Evolutionary conservation across 2,113 vertebrate species (phyloP), one percentile per base, ranked within the genome.

Genomic region (Solea senegalensis): DNA sequence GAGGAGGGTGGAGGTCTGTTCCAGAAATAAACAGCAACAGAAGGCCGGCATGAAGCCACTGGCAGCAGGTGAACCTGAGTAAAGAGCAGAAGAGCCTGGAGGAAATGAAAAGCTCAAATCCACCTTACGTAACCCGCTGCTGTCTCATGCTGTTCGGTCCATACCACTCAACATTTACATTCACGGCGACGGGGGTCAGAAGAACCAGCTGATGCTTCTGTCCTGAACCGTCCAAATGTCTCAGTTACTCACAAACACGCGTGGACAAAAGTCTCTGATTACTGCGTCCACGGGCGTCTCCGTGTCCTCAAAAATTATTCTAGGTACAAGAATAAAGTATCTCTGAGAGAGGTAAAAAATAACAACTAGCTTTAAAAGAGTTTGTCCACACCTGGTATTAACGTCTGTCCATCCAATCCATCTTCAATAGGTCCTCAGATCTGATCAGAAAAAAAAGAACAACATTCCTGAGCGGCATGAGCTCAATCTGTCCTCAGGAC

Each of bases 11-110:
- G 80, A 76, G 83, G 81, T 66, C 39, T 44, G 76, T 13, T 82
- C 85, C 51, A 74, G 74, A 87, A 89, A 86, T 86, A 89, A 82
- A 82, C 83, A 81, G 14, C 65, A 74, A 87, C 88, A 89, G 88
- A 89, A 82, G 88, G 88, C 84, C 81, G 87, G 88, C 81, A 80
- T 0, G 28, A 8, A 61, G 85, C 85, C 85, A 86, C 68, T 16
- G 48, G 74, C 85, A 86, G 83, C 85, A 89, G 87, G 85, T 82
- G 83, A 84, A 76, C 65, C 83, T 78, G 67, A 72, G 68, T 46
- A 34, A 55, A 64, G 78, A 74, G 69, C 83, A 82, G 76, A 71
- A 76, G 65, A 81, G 70, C 72, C 85, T 75, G 78, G 73, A 87
- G 83, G 87, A 85, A 82, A 82, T 75, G 68, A 79, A 74, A 74